Evolutionary conservation across 2,888 invertebrate species (phyloP), one percentile per base, ranked within the genome.

Genomic region (Himalopsyche anomala): DNA sequence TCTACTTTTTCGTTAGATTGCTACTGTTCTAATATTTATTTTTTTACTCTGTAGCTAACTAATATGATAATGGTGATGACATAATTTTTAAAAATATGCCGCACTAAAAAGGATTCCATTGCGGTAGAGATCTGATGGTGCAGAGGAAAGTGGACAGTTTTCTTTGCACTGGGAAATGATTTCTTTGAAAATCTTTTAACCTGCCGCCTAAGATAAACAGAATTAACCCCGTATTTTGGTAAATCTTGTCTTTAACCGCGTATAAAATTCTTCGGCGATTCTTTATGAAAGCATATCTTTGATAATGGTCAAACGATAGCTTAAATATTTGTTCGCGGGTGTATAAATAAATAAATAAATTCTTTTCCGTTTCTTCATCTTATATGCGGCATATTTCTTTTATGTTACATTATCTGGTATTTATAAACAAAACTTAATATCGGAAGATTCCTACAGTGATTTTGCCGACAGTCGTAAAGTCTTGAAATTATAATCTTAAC

Each of bases 11-110:
- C 4, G 15, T 4, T 11, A 28, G 62, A 62, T 9, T 19, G 8
- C 62, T 62, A 62, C 19, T 62, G 62, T 62, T 19, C 9, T 28
- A 62, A 62, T 62, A 62, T 62, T 62, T 62, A 62, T 62, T 62
- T 62, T 62, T 12, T 62, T 19, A 4, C n/a, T 56, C 6, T n/a
- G 42, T 9, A 42, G 42, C 5, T 42, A 42, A 19, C 5, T 56
- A 3, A 4, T 17, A 19, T 19, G 56, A 56, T n/a, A 56, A 17
- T 56, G 56, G 17, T 56, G 56, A n/a, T n/a, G n/a, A n/a, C 5
- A 19, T 56, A 56, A 17, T 56, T 56, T n/a, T n/a, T n/a, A 4
- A 56, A 56, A 17, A n/a, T n/a, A 17, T 6, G 56, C 56, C 6
- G 17, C 9, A n/a, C n/a, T 2, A 56, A 2, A 1, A n/a, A 5